These are phyloP conservation scores for Condylura cristata DNA, from an alignment of 2,113 vertebrate genomes.

Conservation along the genomic window DNA sequence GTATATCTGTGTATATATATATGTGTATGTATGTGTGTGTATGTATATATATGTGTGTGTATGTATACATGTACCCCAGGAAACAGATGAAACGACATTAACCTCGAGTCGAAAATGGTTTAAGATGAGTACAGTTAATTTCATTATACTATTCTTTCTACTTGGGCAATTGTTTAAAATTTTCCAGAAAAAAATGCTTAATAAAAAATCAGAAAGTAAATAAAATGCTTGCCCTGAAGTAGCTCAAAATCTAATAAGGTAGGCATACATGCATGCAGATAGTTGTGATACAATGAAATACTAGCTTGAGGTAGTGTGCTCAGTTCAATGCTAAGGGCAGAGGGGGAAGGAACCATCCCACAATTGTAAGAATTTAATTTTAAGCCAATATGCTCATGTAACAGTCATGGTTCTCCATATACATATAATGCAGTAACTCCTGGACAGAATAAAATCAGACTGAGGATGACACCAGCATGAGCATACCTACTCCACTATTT, in stretches of 20 bases:
- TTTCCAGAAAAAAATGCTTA: neutral
- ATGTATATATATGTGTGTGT: too few species aligned
- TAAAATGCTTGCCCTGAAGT: neutral
- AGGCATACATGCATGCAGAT: neutral
- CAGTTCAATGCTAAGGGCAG: neutral
- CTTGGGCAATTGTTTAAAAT: neutral
- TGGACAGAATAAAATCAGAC: neutral
- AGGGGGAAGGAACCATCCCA: neutral
- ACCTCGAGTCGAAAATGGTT: neutral
- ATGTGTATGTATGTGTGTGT: too few species aligned
- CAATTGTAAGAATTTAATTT: neutral
- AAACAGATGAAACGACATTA: neutral
- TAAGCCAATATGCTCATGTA: neutral
- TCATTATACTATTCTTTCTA: neutral
- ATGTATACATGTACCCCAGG: too few species aligned
- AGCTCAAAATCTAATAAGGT: neutral
- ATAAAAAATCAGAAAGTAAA: neutral
- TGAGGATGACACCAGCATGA: neutral
- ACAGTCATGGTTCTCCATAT: neutral
- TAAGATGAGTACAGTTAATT: neutral
- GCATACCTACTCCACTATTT: neutral
- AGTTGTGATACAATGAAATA: neutral
- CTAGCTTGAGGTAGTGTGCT: neutral
- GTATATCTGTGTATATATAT: too few species aligned
- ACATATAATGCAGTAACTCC: neutral